Evolutionary conservation across 1,140 invertebrate genomes (phyloP).

Genomic region (Saccostrea cuccullata): DNA sequence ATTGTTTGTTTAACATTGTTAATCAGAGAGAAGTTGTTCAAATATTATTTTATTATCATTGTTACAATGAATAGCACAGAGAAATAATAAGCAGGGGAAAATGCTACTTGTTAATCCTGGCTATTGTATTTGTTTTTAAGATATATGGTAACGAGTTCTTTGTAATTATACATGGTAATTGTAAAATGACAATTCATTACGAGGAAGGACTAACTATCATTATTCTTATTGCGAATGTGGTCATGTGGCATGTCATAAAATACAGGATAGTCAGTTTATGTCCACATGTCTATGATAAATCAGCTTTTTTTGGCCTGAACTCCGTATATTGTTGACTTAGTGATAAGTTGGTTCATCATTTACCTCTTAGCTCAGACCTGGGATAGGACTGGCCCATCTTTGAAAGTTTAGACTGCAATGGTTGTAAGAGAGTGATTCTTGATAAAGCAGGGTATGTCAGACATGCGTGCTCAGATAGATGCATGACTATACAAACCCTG

Average conservation of each 20-base stretch:
- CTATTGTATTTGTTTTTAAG: background rate
- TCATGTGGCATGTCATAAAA: background rate
- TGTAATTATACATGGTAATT: background rate
- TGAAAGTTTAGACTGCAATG: background rate
- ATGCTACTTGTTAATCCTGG: background rate
- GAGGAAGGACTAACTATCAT: background rate
- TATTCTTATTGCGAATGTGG: background rate
- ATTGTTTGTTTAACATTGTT: constrained; percentile 4
- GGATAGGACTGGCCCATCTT: background rate
- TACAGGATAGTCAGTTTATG: background rate
- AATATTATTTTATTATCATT: constrained; percentile 13
- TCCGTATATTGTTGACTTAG: background rate
- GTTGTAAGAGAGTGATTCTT: constrained; percentile 8
- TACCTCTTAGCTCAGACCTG: background rate
- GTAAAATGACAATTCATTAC: constrained; percentile 10
- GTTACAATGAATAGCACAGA: background rate
- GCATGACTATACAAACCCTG: background rate
- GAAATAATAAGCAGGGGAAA: background rate
- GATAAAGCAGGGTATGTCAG: background rate
- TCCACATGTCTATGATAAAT: constrained; percentile 18
- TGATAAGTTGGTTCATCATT: constrained; percentile 11
- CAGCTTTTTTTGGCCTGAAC: background rate
- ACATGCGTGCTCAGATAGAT: constrained; percentile 7
- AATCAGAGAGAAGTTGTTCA: background rate
- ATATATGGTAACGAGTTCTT: background rate